Base-by-base conservation (phyloP, 2,888 invertebrate species). In the Tachina lurida region DNA sequence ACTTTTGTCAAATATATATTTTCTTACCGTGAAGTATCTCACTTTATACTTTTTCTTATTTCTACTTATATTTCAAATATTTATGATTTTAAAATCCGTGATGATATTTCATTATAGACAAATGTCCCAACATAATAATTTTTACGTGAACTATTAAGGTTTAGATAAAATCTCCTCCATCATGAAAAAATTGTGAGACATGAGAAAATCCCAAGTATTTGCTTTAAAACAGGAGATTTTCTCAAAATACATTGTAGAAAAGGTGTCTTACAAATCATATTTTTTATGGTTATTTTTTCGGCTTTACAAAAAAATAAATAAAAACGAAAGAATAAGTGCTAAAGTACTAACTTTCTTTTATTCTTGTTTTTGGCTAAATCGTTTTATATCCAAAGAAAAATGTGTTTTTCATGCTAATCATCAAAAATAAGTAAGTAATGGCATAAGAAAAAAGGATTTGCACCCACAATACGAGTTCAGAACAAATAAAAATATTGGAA, bases 361-460 rank as follows among this genome's bases (percentile, higher is more conserved):
- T 67, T 31, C 31, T 58, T 71, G 41, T 67, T 65, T 74, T 74
- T 41, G 22, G 31, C 22, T 67, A 81, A 81, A 81, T 60, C 80
- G 54, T 84, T 80, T 76, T 76, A 41, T 86, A 76, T 80, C 80
- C 84, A 68, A 83, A 88, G 88, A 88, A 87, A 87, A 87, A 88
- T 88, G 87, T 87, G 84, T 87, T 87, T 87, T 87, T 88, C 87
- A 88, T 87, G 87, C 87, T 87, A 87, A 88, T 87, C 78, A 79
- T 73, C 52, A 70, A 22, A 13, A 45, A 45, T 63, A 65, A 71
- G 10, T 17, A 22, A 10, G 19, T 15, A 49, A n/a, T 60, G 58
- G 19, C 43, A 70, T 43, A 49, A 19, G 74, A 52, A 77, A 74
- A 74, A 77, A 63, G 77, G 68, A 67, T 76, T 80, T 68, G 41